Evolutionary conservation across 2,113 vertebrate genomes (phyloP), one percentile per base, ranked within the genome.

Genomic region (Poecile atricapillus): DNA sequence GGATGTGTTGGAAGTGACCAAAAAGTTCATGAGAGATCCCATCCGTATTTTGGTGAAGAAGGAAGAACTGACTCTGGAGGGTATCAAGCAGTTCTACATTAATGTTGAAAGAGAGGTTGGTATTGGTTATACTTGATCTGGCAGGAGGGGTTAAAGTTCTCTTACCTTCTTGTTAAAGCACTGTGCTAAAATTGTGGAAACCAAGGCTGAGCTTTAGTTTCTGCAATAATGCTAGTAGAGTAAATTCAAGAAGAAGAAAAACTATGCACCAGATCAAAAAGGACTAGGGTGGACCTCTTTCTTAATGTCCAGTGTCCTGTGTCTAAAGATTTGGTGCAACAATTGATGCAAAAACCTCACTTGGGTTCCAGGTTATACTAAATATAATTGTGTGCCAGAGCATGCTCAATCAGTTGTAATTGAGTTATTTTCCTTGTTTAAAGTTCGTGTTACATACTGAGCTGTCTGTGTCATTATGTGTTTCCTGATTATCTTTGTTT

Each of bases 31-130:
- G 99, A 98, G 99, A 85, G 99, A 99, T 71, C 99, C 99, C 33
- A 98, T 99, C 96, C 98, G 99, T 93, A 99, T 99, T 96, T 87
- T 99, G 95, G 99, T 99, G 95, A 99, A 99, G 95, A 99, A 99
- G 85, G 99, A 99, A 95, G 99, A 99, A 96, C 98, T 99, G 93
- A 99, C 99, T 91, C 98, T 99, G 35, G 99, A 99, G 98, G 99
- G 99, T 97, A 99, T 99, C 97, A 99, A 99, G 97, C 99, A 99
- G 30, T 99, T 99, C 98, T 99, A 99, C 97, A 99, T 99, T 76
- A 99, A 99, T 83, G 99, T 99, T 82, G 99, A 99, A 85, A 97
- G 99, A 98, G 99, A 99, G 99, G 99, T 99, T 92, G 50, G 97
- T 93, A 15, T 39, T 4, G 1, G 13, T 27, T 74, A 4, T 3